Base-by-base conservation (phyloP, 2,888 invertebrate genomes). In the Phortica okadai region DNA sequence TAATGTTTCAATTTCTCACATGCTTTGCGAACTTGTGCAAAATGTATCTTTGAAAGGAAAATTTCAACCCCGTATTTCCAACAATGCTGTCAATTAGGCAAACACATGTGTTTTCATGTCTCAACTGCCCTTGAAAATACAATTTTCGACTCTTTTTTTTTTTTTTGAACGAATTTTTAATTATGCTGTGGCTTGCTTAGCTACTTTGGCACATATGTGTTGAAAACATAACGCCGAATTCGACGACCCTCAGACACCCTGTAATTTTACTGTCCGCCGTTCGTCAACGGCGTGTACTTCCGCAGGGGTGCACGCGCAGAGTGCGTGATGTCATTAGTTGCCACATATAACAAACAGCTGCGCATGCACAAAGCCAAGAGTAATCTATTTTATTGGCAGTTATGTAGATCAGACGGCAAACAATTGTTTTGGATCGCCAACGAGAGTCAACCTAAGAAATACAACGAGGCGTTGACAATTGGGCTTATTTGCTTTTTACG, bases 401-500 rank as follows among this genome's bases (percentile, higher is more conserved):
- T 70, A 50, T 70, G 70, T 33, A 72, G 70, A 72, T 72, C 70
- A 70, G 11, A 21, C 25, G 10, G 14, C 25, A 1, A 21, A 3
- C 66, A 41, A 42, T 42, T 62, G 67, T 42, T 42, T 42, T n/a
- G 50, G 50, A 6, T 45, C 45, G n/a, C n/a, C n/a, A n/a, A n/a
- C n/a, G n/a, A n/a, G n/a, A n/a, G n/a, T n/a, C n/a, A 33, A 33
- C 33, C 33, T 33, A 33, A 3, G 33, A 1, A 33, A 56, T 1
- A 6, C 56, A 56, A 64, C 33, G 2, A 33, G 77, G 83, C 85
- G 86, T 87, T 87, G 84, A 85, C 85, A 85, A 84, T 83, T 73
- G 80, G 80, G 82, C 84, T 83, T 85, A 84, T 87, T 87, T 85
- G 82, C 84, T 85, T 85, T 87, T 85, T 84, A 81, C 81, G 81